Evolutionary conservation across 2,797 vertebrate species (phyloP), one percentile per base, ranked within the genome.

Genomic region (Enteromius fasciolatus): DNA sequence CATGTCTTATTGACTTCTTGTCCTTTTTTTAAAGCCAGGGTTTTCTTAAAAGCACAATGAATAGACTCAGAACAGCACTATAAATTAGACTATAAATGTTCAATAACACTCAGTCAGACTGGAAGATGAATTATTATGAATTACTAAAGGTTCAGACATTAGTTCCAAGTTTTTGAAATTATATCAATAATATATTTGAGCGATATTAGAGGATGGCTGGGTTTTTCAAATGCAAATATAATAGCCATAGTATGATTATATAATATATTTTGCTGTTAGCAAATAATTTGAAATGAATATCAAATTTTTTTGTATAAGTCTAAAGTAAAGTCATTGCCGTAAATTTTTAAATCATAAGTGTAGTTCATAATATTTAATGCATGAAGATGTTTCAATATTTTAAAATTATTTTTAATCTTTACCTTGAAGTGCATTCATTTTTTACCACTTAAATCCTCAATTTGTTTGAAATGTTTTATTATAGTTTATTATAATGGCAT

Each of bases 11-110:
- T 68, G 20, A 41, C 6, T 36, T 31, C 33, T 52, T 73, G n/a
- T 75, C 0, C 18, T 36, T 48, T 28, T 69, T 23, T 52, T 68
- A 18, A 67, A 44, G 52, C 20, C 39, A 61, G 17, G 25, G 18
- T 59, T 61, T 69, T 80, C 17, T 68, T 39, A 25, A 54, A 44
- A 46, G 78, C 25, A 9, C 36, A 61, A 17, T 70, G 33, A 59
- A 46, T 23, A 54, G 12, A 67, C 31, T 25, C 3, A 4, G 8
- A 41, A 57, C 23, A 70, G 15, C 36, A 70, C 28, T 31, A 31
- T 31, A 31, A 31, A n/a, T n/a, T n/a, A n/a, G n/a, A 36, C n/a
- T 11, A 20, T 7, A 46, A 57, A 69, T 67, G 6, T 31, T 46
- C 2, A 61, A 41, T 44, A 28, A 17, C 4, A 1, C 52, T 70